phyloP scores from a whole-genome alignment of 2,888 invertebrate species.

The Leptinotarsa rubiginosa region DNA sequence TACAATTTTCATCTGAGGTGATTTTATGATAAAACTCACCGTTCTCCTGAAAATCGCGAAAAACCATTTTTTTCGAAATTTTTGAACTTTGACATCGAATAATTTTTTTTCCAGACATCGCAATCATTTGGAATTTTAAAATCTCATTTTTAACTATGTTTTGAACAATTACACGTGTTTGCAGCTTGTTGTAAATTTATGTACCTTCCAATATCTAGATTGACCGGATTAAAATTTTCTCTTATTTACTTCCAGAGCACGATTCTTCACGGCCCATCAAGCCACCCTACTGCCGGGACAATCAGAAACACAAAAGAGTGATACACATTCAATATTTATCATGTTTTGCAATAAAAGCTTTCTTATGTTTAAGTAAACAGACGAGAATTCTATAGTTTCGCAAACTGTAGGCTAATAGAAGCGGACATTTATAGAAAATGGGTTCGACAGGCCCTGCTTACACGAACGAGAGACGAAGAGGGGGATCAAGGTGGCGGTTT shows the following conservation, averaged over 20 bases:
- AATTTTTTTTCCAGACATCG: too few relatives aligned
- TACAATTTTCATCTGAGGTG: too few relatives aligned
- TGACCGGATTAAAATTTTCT: not conserved
- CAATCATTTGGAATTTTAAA: too few relatives aligned
- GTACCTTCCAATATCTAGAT: too few relatives aligned
- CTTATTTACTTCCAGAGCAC: constrained; percentile 49
- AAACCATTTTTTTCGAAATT: too few relatives aligned
- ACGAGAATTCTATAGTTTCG: constrained; percentile 61
- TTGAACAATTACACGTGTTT: too few relatives aligned
- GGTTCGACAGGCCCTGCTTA: constrained; percentile 36
- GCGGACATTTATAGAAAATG: constrained; percentile 63
- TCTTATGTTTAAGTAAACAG: constrained; percentile 56
- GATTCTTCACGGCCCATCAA: constrained; percentile 62
- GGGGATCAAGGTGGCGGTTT: constrained; percentile 21
- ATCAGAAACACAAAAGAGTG: constrained; percentile 58
- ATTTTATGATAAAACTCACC: too few relatives aligned
- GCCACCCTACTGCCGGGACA: constrained; percentile 66
- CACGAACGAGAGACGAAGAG: constrained; percentile 31
- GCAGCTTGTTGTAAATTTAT: too few relatives aligned
- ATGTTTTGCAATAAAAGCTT: constrained; percentile 58
- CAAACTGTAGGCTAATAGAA: constrained; percentile 63
- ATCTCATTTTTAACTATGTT: too few relatives aligned
- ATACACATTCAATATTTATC: constrained; percentile 55
- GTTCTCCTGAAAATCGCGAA: too few relatives aligned
- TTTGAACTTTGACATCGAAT: not conserved